Evolutionary conservation across 2,888 invertebrate species (phyloP).

Genomic region (Phortica magna): DNA sequence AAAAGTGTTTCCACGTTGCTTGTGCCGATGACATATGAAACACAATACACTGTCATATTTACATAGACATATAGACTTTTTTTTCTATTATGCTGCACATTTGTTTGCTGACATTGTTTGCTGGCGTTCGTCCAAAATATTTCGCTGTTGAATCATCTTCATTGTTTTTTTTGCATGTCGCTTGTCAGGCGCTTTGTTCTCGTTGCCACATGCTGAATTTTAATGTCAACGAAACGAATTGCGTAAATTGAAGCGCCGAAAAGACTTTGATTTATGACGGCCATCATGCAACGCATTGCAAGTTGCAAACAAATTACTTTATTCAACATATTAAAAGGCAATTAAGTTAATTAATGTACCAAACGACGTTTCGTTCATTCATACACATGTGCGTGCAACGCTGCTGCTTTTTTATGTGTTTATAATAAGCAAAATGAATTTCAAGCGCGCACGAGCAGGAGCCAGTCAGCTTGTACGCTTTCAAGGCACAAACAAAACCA

Average conservation of each 20-base stretch:
- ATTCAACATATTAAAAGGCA: conserved; percentile 12
- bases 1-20: not conserved
- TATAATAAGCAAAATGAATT: not conserved
- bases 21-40: conserved; percentile 2
- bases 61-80: not conserved
- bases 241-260: not conserved
- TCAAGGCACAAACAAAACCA: too few species aligned
- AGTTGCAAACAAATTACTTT: conserved; percentile 3
- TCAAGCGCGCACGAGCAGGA: too few species aligned
- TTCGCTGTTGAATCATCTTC: not conserved
- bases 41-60: not conserved
- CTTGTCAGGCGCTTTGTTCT: not conserved
- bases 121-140: conserved; percentile 8
- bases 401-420: not conserved
- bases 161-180: not conserved
- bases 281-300: not conserved
- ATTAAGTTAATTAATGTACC: conserved; percentile 8
- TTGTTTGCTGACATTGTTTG: conserved; percentile 11
- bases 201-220: conserved; percentile 13
- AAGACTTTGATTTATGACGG: not conserved
- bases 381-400: not conserved
- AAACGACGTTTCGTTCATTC: not conserved
- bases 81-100: not conserved
- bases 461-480: too few species aligned
- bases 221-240: not conserved